Evolutionary conservation across 1,140 invertebrate genomes (phyloP).

Genomic region (Pseudomyrmex cubaensis): DNA sequence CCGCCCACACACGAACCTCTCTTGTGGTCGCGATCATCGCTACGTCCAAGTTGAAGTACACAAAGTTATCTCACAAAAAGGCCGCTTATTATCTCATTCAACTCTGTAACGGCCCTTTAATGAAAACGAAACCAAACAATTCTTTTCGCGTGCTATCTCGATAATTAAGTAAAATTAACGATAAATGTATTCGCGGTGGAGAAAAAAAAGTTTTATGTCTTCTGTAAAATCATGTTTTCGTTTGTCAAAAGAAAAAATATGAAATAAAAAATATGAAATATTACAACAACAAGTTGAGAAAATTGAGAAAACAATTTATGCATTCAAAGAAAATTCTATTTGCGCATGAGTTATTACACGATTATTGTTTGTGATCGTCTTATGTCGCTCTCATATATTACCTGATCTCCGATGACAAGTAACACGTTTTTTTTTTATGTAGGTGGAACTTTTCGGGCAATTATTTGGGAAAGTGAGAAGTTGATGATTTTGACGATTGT

Average conservation of each 20-base stretch:
- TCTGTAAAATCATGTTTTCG: background rate
- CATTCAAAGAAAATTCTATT: background rate
- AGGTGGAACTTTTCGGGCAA: slow-evolving; percentile 35
- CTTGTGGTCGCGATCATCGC: slow-evolving; percentile 11
- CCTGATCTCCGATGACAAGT: background rate
- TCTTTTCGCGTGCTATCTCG: background rate
- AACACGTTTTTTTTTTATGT: background rate
- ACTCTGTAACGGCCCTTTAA: slow-evolving; percentile 15
- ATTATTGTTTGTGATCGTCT: background rate
- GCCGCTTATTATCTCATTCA: slow-evolving; percentile 29
- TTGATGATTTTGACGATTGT: slow-evolving; percentile 65
- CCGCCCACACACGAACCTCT: slow-evolving; percentile 9
- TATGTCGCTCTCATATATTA: background rate
- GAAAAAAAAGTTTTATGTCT: background rate
- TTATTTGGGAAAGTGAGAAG: slow-evolving; percentile 55
- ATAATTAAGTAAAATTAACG: background rate
- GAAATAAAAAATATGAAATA: background rate
- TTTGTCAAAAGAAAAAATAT: background rate
- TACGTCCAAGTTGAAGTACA: slow-evolving; percentile 32
- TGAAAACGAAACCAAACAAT: background rate
- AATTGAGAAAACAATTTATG: background rate
- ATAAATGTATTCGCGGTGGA: background rate
- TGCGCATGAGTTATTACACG: background rate
- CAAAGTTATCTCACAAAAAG: slow-evolving; percentile 37
- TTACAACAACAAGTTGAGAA: no score